phyloP scores from a whole-genome alignment of 2,888 invertebrate genomes.

The Idaea biselata region DNA sequence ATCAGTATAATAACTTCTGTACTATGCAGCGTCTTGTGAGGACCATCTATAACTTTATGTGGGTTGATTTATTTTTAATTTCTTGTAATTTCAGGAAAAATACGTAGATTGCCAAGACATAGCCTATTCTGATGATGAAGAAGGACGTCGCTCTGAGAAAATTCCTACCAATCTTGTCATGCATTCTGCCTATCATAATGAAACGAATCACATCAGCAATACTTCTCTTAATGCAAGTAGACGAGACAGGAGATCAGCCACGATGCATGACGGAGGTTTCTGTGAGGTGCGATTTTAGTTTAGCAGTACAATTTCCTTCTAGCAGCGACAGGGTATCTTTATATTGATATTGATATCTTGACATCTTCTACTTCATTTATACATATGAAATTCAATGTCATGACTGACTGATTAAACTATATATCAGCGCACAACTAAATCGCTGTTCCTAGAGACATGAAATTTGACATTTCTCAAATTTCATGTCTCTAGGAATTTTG shows the following conservation, averaged over 20 bases:
- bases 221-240: background rate
- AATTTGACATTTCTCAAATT: too few species aligned
- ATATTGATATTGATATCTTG: too few species aligned
- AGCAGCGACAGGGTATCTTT: too few species aligned
- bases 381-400: too few species aligned
- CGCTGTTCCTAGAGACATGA: too few species aligned
- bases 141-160: slow-evolving; percentile 45
- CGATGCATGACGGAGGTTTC: slow-evolving; percentile 56
- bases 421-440: too few species aligned
- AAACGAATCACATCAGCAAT: slow-evolving; percentile 19
- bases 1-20: background rate
- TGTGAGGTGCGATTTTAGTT: slow-evolving; percentile 52
- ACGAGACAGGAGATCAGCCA: slow-evolving; percentile 4
- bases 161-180: slow-evolving; percentile 56
- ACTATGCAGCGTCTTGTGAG: too few species aligned
- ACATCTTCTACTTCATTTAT: too few species aligned
- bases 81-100: slow-evolving; percentile 49
- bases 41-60: background rate
- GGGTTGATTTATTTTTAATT: background rate
- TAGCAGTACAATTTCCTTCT: too few species aligned
- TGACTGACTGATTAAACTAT: too few species aligned
- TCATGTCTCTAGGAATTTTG: too few species aligned
- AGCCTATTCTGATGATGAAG: slow-evolving; percentile 61
- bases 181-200: slow-evolving; percentile 61
- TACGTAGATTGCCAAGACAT: slow-evolving; percentile 71